Base-by-base conservation (phyloP, 1,140 invertebrate species). In the Euschistus heros region DNA sequence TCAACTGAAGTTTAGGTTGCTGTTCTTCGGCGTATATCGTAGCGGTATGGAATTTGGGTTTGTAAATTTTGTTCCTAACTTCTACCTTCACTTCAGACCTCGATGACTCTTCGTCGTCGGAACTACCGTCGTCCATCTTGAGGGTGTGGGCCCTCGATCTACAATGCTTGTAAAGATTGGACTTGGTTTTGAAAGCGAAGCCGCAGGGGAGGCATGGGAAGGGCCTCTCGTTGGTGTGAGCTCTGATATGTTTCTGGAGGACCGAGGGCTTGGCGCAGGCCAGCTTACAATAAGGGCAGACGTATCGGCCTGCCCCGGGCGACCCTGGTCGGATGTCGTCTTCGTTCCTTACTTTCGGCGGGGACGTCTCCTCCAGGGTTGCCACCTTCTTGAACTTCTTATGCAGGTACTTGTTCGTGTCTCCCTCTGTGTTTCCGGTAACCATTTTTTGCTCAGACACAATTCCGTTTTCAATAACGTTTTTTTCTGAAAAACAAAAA, bases 241-340 rank as follows among this genome's bases (percentile, higher is more conserved):
- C 84, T 70, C 92, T 83, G 72, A 94, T 89, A 79, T 96, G 92
- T 78, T 96, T 96, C 74, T 94, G 86, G 57, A 95, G 79, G 50
- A 94, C 91, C 72, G 91, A 94, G n/a, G 92, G 92, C 75, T 96
- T 96, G 69, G 91, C 86, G 80, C 91, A 95, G 47, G 83, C 84
- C 71, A 91, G 76, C 72, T 87, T 88, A 77, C 92, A 96, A 75
- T 91, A 94, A 2, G 85, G 84, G 73, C 92, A 96, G 64, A 89
- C 81, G 76, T 94, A 86, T 18, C 84, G 80, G 44, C 82, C 83
- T 6, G 54, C 30, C 17, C n/a, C 33, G 14, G 42, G 15, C 14
- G 26, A 37, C 27, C 59, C 24, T 57, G 66, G 14, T 61, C 65
- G 7, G 47, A 26, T 61, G 30, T 59, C 26, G 30, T 64, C 62